Conservation (phyloP, 2,888 invertebrate species). For the Icerya purchasi region DNA sequence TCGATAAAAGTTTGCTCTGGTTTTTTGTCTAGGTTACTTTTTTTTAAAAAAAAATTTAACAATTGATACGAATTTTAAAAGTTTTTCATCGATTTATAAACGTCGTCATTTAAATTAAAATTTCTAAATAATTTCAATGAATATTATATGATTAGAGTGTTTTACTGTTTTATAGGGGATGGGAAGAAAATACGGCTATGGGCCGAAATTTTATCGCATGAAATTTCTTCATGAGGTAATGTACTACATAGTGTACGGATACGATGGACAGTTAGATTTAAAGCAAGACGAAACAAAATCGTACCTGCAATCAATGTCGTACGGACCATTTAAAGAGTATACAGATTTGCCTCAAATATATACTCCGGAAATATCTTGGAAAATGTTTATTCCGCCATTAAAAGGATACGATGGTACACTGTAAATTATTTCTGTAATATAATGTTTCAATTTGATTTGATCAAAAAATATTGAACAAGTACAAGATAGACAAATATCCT, state of each 20-base stretch:
- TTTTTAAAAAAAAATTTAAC: too few relatives aligned
- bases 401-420: conserved; percentile 30
- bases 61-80: too few relatives aligned
- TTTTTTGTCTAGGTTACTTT: too few relatives aligned
- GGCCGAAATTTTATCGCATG: conserved; percentile 44
- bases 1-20: too few relatives aligned
- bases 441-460: background rate
- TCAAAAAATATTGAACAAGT: background rate
- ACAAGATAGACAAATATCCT: too few relatives aligned
- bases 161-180: too few relatives aligned
- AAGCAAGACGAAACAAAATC: conserved; percentile 17
- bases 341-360: conserved; percentile 31
- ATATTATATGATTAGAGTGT: too few relatives aligned
- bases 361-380: conserved; percentile 37
- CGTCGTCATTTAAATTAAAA: too few relatives aligned
- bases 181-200: conserved; percentile 30
- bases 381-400: conserved; percentile 47
- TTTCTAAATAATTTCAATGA: too few relatives aligned
- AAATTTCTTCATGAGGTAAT: conserved; percentile 43
- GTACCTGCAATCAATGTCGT: conserved; percentile 13
- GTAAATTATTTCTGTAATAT: background rate
- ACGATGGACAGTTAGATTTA: conserved; percentile 25
- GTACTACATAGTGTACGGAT: conserved; percentile 42
- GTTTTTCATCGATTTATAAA: too few relatives aligned
- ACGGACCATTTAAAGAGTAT: conserved; percentile 24